phyloP scores from a whole-genome alignment of 2,113 vertebrate species.

The Cardinalis cardinalis region DNA sequence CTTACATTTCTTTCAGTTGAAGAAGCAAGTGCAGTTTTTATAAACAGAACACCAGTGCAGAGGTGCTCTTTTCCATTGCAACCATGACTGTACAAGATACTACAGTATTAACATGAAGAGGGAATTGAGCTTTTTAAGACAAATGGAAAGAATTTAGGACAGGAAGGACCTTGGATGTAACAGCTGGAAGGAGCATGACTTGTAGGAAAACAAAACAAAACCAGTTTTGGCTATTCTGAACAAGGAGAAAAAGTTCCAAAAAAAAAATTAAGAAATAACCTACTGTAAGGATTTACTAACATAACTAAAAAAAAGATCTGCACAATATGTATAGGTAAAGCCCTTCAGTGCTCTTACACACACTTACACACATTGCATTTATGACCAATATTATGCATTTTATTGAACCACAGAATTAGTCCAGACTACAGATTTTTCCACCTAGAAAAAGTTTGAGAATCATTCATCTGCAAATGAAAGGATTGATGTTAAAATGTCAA shows the following conservation, averaged over 20 bases:
- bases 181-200: background rate
- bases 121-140: background rate
- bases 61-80: background rate
- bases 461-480: background rate
- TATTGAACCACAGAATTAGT: background rate
- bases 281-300: background rate
- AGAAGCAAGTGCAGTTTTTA: background rate
- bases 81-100: background rate
- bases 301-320: background rate
- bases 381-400: background rate
- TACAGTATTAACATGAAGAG: background rate
- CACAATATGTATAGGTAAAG: background rate
- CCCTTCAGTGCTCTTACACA: accelerated
- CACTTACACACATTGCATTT: accelerated
- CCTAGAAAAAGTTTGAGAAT: background rate
- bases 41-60: background rate
- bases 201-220: background rate
- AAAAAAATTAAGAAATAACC: accelerated
- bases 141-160: background rate
- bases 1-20: background rate
- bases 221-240: background rate
- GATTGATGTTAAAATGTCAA: background rate
- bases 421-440: background rate
- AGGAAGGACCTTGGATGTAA: background rate
- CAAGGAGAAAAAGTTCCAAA: background rate